Base-by-base conservation (phyloP, 2,113 vertebrate genomes). In the Rallus limicola region DNA sequence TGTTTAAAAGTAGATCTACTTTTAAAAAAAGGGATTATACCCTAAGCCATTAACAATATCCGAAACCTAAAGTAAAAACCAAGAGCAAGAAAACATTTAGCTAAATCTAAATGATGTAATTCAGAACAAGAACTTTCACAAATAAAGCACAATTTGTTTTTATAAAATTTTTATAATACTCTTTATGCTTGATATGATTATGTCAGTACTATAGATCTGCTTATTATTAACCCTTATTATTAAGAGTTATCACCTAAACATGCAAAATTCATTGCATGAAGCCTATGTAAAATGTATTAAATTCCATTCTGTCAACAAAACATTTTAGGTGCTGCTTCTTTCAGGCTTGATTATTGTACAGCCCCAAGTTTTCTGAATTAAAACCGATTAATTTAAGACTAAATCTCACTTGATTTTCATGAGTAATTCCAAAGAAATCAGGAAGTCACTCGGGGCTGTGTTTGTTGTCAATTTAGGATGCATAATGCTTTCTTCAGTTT, bases 241-340 rank as follows among this genome's bases (percentile, higher is more conserved):
- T 98, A 97, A 98, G 97, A 96, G 98, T 98, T 96, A 94, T 97
- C 97, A 97, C 92, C 44, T 96, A 98, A 97, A 98, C 98, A 98
- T 98, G 98, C 98, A 98, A 98, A 98, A 95, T 98, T 91, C 97
- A 98, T 98, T 98, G 98, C 98, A 98, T 98, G 98, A 97, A 98
- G 97, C 97, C 82, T 96, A 85, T 93, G 97, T 93, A 98, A 98
- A 98, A 97, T 4, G 92, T 91, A 96, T 76, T 96, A 96, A 98
- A 96, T 93, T 88, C 96, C 92, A 88, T 97, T 97, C 94, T 93
- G 71, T 42, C 93, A 90, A 91, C 53, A 97, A 97, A 97, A 95
- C 50, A 91, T 75, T 95, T 86, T 79, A 93, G 81, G 92, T 88
- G 76, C 71, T 96, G n/a, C 59, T 58, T 88, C 38, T 95, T 84